Base-by-base conservation (phyloP, 2,888 invertebrate species). In the Elysia crispata region DNA sequence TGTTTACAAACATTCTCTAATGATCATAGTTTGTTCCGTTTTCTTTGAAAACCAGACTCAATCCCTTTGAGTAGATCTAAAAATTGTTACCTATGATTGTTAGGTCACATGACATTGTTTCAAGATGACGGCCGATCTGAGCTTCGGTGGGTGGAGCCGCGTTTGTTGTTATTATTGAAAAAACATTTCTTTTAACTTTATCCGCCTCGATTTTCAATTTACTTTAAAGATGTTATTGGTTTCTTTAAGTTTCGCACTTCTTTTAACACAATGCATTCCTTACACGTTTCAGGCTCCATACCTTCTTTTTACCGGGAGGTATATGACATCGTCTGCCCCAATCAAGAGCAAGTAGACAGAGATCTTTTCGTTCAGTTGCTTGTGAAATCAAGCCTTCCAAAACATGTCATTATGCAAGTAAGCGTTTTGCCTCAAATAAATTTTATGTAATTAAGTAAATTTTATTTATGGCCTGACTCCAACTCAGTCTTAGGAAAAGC, bases 241-340 rank as follows among this genome's bases (percentile, higher is more conserved):
- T 60, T 20, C 5, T 60, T 60, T 60, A 8, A 3, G 3, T 18
- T 23, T 5, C 15, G 3, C 20, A 60, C 23, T 5, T 60, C 23
- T 31, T 62, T 20, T 33, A 20, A 33, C 41, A 64, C n/a, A 28
- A 18, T 69, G 57, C 60, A 76, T 76, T 49, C 31, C 28, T 8
- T 70, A 86, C 82, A 80, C 25, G 57, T 86, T 87, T 69, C 86
- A 92, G 92, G 92, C 80, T 88, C 91, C 72, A 91, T 92, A 18
- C 92, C 92, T 28, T 87, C 91, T 15, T 89, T 90, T 81, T 92
- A 92, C 83, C 84, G 92, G 73, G 92, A 92, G 84, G 89, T 92
- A 50, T 92, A 92, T 79, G 91, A 92, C 70, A 91, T 92, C 73
- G 86, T 92, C 41, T 92, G 91, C 79, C 92, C 92, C 20, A 90